A percentile compares a stretch with the other conserved stretches of the same genome.
phyloP scores from a whole-genome alignment of 2,888 invertebrate genomes.

The Abrostola triplasia region DNA sequence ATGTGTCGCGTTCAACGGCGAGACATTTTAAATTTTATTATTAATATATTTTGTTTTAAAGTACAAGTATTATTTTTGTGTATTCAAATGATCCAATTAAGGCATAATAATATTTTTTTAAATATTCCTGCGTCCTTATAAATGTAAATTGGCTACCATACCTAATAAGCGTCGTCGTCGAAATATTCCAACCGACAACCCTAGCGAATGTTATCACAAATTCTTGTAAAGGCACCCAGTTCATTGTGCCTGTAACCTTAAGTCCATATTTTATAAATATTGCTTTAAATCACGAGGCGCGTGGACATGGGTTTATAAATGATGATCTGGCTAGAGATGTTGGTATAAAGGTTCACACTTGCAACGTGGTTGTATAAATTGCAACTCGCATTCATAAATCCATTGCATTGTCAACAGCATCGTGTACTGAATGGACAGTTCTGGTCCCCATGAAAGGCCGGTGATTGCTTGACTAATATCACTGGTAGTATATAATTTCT shows the following conservation, averaged over 20 bases:
- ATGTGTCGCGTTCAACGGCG: slow-evolving; percentile 3
- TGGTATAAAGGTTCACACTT: slow-evolving; percentile 80
- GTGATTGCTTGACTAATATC: slow-evolving; percentile 58
- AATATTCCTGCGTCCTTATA: no score
- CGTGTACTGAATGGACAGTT: slow-evolving; percentile 54
- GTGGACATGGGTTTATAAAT: slow-evolving; percentile 70
- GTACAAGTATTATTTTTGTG: background rate
- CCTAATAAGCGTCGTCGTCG: no score
- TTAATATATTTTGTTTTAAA: background rate
- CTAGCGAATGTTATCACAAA: slow-evolving; percentile 26
- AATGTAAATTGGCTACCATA: no score
- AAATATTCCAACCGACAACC: background rate
- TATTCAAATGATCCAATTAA: no score
- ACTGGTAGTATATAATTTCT: slow-evolving; percentile 48
- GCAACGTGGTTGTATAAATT: slow-evolving; percentile 59
- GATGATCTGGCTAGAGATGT: slow-evolving; percentile 70
- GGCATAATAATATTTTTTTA: no score
- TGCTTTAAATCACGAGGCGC: slow-evolving; percentile 64
- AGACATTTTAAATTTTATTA: slow-evolving; percentile 5
- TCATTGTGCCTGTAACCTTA: slow-evolving; percentile 49
- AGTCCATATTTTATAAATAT: slow-evolving; percentile 56
- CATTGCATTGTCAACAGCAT: slow-evolving; percentile 60
- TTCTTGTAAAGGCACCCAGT: slow-evolving; percentile 25
- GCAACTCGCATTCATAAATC: slow-evolving; percentile 62
- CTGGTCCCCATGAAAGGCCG: slow-evolving; percentile 44